phyloP scores from a whole-genome alignment of 1,140 invertebrate species.

The Gonioctena quinquepunctata region DNA sequence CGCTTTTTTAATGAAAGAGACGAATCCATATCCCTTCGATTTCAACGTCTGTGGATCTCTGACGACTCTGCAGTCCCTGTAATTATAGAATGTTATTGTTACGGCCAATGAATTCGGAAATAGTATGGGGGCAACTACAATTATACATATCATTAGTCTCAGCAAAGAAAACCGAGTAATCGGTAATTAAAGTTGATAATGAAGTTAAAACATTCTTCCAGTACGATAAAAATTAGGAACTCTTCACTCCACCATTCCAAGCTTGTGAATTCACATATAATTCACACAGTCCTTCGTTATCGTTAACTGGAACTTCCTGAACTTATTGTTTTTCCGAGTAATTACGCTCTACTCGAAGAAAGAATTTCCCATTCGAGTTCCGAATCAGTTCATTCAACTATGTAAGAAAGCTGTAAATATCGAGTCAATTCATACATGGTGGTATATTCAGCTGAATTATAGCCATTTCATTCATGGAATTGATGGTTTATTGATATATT shows the following conservation, averaged over 20 bases:
- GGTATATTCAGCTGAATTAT: too few relatives aligned
- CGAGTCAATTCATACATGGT: too few relatives aligned
- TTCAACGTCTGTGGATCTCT: conserved; percentile 97
- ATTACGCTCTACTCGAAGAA: neutral
- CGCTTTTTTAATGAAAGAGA: conserved; percentile 98
- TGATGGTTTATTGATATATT: too few relatives aligned
- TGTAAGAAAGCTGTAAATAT: neutral
- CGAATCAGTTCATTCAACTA: neutral
- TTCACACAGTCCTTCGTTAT: neutral
- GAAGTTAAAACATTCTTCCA: too few relatives aligned
- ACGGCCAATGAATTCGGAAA: too few relatives aligned
- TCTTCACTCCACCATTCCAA: neutral
- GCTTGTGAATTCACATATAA: neutral
- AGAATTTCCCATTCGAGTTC: neutral
- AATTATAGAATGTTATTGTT: conserved; percentile 13
- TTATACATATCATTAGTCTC: too few relatives aligned
- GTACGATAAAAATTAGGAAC: too few relatives aligned
- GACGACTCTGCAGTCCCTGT: conserved; percentile 92
- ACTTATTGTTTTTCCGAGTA: neutral
- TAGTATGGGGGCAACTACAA: too few relatives aligned
- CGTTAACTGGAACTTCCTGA: neutral
- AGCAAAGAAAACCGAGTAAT: too few relatives aligned
- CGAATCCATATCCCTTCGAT: conserved; percentile 99
- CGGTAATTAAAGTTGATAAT: too few relatives aligned
- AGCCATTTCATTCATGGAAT: too few relatives aligned